Conservation (phyloP, 1,140 invertebrate genomes). For the Callitettix versicolor region DNA sequence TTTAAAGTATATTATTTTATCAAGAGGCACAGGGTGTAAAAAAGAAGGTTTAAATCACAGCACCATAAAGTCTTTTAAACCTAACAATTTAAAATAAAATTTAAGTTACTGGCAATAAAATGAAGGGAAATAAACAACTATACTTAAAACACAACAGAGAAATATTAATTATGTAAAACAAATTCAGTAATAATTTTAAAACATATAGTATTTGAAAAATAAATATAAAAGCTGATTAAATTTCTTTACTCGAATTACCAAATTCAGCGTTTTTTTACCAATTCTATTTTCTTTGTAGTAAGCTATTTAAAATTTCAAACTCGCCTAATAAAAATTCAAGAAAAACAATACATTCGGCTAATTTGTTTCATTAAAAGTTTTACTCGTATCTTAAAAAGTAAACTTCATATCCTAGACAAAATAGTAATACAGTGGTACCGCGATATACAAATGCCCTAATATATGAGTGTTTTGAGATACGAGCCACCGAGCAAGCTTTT, state of each 20-base stretch:
- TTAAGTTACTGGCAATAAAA: neutral
- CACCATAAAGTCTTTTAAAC: constrained; percentile 1
- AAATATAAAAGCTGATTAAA: neutral
- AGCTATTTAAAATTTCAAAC: no score
- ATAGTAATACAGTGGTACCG: no score
- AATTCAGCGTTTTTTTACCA: neutral
- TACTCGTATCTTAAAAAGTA: no score
- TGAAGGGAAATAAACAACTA: neutral
- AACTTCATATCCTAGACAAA: no score
- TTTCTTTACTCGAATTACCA: neutral
- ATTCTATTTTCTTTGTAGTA: no score
- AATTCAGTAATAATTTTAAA: neutral
- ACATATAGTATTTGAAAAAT: neutral
- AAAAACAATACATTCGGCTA: no score
- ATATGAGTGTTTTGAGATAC: no score
- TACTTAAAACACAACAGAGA: neutral
- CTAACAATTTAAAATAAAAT: neutral
- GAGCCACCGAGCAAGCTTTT: no score
- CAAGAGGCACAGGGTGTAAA: constrained; percentile 5
- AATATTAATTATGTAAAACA: neutral
- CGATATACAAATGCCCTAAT: no score
- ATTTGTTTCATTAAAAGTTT: no score
- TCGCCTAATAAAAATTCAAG: no score
- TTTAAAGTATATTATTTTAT: neutral
- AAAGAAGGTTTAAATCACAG: neutral